Percentiles rank a stretch among this genome's conserved stretches.
phyloP scores from a whole-genome alignment of 2,797 vertebrate genomes.

The Aselliscus stoliczkanus region DNA sequence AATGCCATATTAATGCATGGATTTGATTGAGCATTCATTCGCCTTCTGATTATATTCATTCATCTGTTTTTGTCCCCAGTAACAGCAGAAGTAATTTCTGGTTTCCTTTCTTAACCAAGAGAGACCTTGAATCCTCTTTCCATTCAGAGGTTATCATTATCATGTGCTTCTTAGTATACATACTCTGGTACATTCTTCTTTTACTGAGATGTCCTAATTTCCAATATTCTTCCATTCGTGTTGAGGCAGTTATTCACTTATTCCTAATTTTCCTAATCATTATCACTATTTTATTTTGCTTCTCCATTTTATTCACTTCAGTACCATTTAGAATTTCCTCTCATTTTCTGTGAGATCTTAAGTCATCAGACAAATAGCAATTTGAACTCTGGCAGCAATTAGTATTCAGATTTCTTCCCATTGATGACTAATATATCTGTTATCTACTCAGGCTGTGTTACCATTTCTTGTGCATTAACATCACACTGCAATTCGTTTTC shows the following conservation, averaged over 20 bases:
- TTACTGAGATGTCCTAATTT: background rate
- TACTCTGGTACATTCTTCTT: background rate
- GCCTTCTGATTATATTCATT: background rate
- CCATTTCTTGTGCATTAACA: constrained; percentile 19
- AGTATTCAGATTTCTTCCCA: background rate
- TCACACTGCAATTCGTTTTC: background rate
- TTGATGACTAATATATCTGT: background rate
- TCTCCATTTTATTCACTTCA: background rate
- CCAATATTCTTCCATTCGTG: background rate
- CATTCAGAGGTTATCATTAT: background rate
- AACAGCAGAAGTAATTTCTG: background rate
- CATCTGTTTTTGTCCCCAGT: background rate
- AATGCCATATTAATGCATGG: background rate
- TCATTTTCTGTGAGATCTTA: constrained; percentile 6
- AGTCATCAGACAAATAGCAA: background rate
- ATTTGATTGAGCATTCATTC: background rate
- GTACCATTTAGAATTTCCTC: background rate
- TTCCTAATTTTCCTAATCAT: constrained; percentile 29
- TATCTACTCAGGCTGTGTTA: background rate
- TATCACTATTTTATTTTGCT: background rate
- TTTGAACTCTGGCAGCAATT: constrained; percentile 5
- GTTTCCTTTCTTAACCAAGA: background rate
- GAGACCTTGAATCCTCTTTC: background rate
- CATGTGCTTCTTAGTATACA: background rate
- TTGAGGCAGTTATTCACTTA: background rate